Evolutionary conservation across 2,113 vertebrate genomes (phyloP).

Genomic region (Pterocles burchelli): DNA sequence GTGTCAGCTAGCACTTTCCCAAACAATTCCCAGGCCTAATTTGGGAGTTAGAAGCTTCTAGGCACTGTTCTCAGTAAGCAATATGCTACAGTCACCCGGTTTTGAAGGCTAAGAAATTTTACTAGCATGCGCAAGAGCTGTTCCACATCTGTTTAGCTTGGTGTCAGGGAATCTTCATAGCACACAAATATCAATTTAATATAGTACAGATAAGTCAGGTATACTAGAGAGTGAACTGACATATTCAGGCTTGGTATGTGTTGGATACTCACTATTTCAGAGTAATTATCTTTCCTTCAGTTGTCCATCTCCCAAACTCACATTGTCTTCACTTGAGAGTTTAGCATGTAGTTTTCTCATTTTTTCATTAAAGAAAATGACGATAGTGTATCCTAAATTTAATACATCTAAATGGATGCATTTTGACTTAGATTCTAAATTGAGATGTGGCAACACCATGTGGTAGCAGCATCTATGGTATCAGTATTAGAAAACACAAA

Average conservation of each 20-base stretch:
- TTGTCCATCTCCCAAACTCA: neutral
- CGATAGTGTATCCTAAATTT: neutral
- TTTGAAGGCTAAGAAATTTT: constrained; percentile 6
- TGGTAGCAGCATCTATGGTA: neutral
- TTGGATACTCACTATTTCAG: neutral
- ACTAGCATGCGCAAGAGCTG: neutral
- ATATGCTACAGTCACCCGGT: constrained; percentile 6
- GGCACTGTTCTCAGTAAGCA: constrained; percentile 30
- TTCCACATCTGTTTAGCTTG: constrained; percentile 7
- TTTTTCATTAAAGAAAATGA: neutral
- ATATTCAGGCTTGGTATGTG: neutral
- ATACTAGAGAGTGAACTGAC: neutral
- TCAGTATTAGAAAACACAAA: neutral
- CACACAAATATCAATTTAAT: neutral
- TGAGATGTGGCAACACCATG: neutral
- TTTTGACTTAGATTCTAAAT: neutral
- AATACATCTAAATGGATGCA: neutral
- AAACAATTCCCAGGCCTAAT: constrained; percentile 5
- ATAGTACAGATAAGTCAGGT: neutral
- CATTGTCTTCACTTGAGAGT: neutral
- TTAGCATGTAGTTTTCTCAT: neutral
- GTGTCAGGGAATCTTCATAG: neutral
- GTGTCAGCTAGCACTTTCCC: neutral
- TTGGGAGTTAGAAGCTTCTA: constrained; percentile 34
- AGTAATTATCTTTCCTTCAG: neutral